A percentile compares a stretch with the other conserved stretches of the same genome.
Conservation (phyloP, 1,140 invertebrate genomes). For the Bombus pascuorum region DNA sequence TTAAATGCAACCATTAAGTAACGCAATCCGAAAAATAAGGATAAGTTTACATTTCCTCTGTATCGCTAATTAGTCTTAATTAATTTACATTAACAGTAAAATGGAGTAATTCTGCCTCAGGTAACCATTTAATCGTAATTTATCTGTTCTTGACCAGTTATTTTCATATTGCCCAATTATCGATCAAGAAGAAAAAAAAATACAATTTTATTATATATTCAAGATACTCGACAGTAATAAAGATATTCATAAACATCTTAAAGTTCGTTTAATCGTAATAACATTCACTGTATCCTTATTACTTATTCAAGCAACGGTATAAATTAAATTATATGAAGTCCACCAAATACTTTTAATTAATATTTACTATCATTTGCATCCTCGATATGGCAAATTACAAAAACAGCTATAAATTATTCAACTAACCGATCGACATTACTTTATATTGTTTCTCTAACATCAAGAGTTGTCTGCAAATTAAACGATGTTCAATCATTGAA, state of each 20-base stretch:
- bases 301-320: too few species aligned
- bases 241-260: background rate
- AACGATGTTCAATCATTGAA: constrained; percentile 41
- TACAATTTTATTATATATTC: background rate
- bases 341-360: too few species aligned
- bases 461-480: constrained; percentile 6
- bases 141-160: background rate
- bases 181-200: too few species aligned
- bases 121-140: background rate
- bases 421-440: background rate
- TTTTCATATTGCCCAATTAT: background rate
- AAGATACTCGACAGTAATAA: too few species aligned
- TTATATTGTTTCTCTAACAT: background rate
- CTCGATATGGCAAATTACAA: background rate
- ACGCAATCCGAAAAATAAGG: background rate
- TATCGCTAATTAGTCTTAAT: background rate
- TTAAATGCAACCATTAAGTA: constrained; percentile 5
- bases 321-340: too few species aligned
- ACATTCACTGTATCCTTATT: too few species aligned
- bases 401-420: background rate
- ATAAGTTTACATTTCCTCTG: background rate
- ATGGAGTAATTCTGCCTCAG: background rate
- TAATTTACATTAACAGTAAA: background rate
- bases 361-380: too few species aligned
- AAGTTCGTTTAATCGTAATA: too few species aligned